Percentiles rank a stretch among this genome's conserved stretches.
These are phyloP conservation scores for Vidua macroura DNA, from an alignment of 2,113 vertebrate species.

Conservation along the genomic window DNA sequence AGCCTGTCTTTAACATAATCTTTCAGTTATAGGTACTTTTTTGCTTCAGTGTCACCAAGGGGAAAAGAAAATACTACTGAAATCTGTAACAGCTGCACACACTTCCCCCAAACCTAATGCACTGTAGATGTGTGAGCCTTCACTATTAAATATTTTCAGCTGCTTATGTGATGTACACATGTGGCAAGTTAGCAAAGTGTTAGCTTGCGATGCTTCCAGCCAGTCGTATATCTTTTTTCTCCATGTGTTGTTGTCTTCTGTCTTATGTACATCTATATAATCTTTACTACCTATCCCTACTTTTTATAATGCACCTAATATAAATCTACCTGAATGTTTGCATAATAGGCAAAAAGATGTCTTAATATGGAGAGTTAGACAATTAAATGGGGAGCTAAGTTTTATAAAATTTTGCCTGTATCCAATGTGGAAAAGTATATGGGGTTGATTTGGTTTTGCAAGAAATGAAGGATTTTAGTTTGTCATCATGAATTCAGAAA, in stretches of 20 bases:
- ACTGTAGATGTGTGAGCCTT: constrained; percentile 8
- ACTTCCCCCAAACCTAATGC: background rate
- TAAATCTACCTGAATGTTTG: constrained; percentile 55
- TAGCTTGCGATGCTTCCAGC: constrained; percentile 60
- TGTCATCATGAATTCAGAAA: background rate
- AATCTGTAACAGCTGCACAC: constrained; percentile 38
- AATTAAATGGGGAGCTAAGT: background rate
- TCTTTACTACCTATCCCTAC: constrained; percentile 38
- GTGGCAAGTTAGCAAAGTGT: constrained; percentile 53
- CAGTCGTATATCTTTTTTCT: constrained; percentile 54
- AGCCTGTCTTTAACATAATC: background rate
- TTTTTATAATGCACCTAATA: constrained; percentile 25
- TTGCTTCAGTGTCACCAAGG: constrained; percentile 14
- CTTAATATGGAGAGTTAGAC: background rate
- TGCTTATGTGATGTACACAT: constrained; percentile 51
- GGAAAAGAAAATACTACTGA: constrained; percentile 39
- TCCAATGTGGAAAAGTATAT: background rate
- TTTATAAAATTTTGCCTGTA: background rate
- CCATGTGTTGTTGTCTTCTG: constrained; percentile 55
- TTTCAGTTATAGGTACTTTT: background rate
- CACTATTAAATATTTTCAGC: constrained; percentile 56
- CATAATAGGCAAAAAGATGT: background rate
- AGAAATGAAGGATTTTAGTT: background rate
- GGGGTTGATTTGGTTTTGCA: background rate
- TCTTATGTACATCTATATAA: constrained; percentile 36